phyloP scores from a whole-genome alignment of 2,113 vertebrate genomes.

The Esox niger region DNA sequence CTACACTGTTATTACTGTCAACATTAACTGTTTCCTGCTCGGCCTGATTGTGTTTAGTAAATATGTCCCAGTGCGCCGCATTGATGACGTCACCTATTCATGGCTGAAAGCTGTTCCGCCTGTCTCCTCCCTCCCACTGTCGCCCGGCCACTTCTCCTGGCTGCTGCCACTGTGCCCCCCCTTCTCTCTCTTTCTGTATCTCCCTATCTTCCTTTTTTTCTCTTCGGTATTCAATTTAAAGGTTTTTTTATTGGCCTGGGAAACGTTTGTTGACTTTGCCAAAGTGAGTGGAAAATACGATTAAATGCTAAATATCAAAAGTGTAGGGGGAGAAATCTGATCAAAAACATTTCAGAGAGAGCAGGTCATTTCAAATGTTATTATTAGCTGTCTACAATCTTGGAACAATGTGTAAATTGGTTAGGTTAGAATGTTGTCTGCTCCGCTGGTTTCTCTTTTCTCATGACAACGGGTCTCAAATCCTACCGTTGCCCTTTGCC shows the following conservation, averaged over 20 bases:
- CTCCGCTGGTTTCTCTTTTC: not conserved
- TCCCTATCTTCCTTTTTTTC: not conserved
- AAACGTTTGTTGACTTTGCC: too few relatives aligned
- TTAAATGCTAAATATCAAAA: not conserved
- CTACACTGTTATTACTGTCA: not conserved
- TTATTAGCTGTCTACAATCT: too few relatives aligned
- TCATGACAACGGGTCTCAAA: too few relatives aligned
- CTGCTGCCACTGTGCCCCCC: not conserved
- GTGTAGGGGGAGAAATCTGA: too few relatives aligned
- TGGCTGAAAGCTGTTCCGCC: not conserved
- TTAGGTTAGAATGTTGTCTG: not conserved
- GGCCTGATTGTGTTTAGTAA: not conserved
- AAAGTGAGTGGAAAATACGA: too few relatives aligned
- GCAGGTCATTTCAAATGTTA: too few relatives aligned
- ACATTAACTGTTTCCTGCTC: not conserved
- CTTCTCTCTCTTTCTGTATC: not conserved
- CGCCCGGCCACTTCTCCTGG: slow-evolving; percentile 17
- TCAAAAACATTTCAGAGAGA: too few relatives aligned
- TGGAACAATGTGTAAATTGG: too few relatives aligned
- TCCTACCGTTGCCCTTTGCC: too few relatives aligned
- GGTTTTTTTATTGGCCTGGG: too few relatives aligned
- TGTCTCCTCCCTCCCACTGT: not conserved
- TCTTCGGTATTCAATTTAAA: too few relatives aligned
- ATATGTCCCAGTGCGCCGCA: not conserved
- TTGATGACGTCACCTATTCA: not conserved